Evolutionary conservation across 2,797 vertebrate genomes (phyloP).

Genomic region (Phyllotis vaccarum): DNA sequence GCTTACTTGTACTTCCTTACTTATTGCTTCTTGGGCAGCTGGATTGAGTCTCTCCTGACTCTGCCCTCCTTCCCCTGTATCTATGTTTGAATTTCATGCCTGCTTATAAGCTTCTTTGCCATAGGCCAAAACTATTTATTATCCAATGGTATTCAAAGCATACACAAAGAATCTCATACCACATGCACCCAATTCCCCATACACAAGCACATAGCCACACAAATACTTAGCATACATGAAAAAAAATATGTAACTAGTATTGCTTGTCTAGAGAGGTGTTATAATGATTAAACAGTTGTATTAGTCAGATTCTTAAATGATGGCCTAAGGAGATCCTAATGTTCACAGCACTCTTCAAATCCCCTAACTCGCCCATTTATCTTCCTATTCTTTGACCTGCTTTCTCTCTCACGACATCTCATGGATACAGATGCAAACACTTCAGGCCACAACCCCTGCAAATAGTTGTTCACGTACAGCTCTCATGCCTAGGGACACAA

Average conservation of each 20-base stretch:
- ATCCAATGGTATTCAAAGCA: no score
- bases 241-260: not conserved
- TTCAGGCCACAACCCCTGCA: not conserved
- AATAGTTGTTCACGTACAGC: not conserved
- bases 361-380: not conserved
- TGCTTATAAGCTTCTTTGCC: no score
- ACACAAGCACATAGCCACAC: not conserved
- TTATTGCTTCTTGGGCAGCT: no score
- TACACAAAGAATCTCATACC: no score
- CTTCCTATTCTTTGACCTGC: not conserved
- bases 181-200: not conserved
- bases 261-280: not conserved
- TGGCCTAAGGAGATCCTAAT: not conserved
- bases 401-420: not conserved
- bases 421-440: not conserved
- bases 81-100: no score
- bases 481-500: not conserved
- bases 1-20: no score
- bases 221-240: not conserved
- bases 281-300: not conserved
- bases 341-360: not conserved
- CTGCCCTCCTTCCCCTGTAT: no score
- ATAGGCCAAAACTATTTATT: no score
- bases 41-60: no score
- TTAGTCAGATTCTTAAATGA: not conserved